Evolutionary conservation across 2,797 vertebrate species (phyloP).

Genomic region (Chrysocyon brachyurus): DNA sequence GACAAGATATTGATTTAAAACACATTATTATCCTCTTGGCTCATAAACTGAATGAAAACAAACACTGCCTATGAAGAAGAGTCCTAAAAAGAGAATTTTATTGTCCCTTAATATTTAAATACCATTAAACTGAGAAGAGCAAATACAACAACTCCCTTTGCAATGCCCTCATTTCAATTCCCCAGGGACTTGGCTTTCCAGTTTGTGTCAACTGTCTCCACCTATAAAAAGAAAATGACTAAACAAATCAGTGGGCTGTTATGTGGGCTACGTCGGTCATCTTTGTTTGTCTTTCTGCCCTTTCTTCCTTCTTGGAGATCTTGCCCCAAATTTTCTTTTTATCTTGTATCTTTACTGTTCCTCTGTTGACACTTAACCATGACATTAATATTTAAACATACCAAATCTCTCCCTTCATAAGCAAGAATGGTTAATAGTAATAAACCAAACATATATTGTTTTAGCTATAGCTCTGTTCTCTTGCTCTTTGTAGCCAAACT

Average conservation of each 20-base stretch:
- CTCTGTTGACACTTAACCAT: neutral
- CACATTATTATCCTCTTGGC: neutral
- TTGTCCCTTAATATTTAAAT: neutral
- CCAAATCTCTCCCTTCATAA: neutral
- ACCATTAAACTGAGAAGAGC: neutral
- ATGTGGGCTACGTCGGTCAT: neutral
- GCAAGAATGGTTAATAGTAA: neutral
- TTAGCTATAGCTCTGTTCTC: neutral
- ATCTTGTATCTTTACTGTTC: neutral
- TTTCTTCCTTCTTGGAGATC: neutral
- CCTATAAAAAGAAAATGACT: neutral
- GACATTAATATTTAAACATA: neutral
- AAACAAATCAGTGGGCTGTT: neutral
- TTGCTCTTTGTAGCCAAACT: neutral
- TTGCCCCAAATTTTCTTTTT: neutral
- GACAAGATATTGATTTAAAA: conserved; percentile 37
- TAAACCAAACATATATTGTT: neutral
- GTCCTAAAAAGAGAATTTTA: neutral
- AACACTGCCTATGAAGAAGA: neutral
- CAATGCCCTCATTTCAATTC: neutral
- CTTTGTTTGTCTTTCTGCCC: neutral
- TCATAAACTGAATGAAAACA: conserved; percentile 29
- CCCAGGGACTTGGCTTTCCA: neutral
- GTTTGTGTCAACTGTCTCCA: neutral
- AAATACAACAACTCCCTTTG: neutral